These are phyloP conservation scores for Goniozus legneri DNA, from an alignment of 1,140 invertebrate species.

Conservation along the genomic window DNA sequence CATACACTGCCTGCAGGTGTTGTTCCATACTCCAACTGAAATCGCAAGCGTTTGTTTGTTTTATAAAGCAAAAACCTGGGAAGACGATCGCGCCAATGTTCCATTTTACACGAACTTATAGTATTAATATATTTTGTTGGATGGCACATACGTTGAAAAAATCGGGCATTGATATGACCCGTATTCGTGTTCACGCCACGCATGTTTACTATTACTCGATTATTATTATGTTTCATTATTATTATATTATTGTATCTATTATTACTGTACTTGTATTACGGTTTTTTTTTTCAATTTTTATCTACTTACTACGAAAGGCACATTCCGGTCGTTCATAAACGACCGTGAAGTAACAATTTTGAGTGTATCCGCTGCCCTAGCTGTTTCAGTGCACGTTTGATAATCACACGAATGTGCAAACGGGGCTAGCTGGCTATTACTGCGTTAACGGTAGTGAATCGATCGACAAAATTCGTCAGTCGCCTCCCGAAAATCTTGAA, in stretches of 20 bases:
- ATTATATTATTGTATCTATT: constrained; percentile 31
- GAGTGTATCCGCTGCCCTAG: too few relatives aligned
- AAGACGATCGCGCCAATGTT: constrained; percentile 10
- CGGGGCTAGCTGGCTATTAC: constrained; percentile 26
- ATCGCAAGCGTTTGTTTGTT: neutral
- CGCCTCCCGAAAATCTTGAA: constrained; percentile 13
- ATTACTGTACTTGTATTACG: constrained; percentile 18
- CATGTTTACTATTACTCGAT: constrained; percentile 46
- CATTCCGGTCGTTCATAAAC: neutral
- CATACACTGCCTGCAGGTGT: too few relatives aligned
- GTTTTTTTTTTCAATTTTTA: constrained; percentile 14
- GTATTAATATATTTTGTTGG: constrained; percentile 54
- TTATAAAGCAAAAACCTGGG: constrained; percentile 2
- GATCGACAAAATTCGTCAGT: too few relatives aligned
- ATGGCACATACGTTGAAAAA: constrained; percentile 29
- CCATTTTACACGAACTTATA: constrained; percentile 28
- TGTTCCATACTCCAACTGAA: neutral
- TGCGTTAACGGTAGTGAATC: too few relatives aligned
- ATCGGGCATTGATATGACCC: constrained; percentile 18
- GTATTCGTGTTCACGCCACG: constrained; percentile 25
- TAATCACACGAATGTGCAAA: neutral
- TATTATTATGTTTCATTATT: constrained; percentile 37
- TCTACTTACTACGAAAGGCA: constrained; percentile 7
- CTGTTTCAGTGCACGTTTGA: neutral
- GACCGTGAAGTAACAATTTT: neutral